Base-by-base conservation (phyloP, 2,113 vertebrate genomes). In the Enhydra lutris region DNA sequence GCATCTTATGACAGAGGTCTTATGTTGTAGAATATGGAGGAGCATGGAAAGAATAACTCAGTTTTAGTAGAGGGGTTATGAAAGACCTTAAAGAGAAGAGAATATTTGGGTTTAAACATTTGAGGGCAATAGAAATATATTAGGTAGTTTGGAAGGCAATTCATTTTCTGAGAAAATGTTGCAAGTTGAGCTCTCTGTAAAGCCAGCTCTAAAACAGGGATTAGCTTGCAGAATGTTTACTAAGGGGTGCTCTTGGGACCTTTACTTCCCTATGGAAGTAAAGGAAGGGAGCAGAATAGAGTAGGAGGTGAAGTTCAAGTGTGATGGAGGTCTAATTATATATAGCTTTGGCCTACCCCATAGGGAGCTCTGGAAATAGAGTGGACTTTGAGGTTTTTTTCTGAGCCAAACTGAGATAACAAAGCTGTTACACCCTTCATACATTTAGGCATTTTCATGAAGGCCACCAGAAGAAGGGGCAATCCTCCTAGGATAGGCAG, bases 61-160 rank as follows among this genome's bases (percentile, higher is more conserved):
- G 21, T 78, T 89, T 85, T 23, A 14, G 36, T 63, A 74, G 10
- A 61, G 4, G 2, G 3, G 3, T 59, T 82, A 81, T 63, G 13
- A 69, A 95, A 96, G 15, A 90, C 36, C 12, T 42, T 89, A 84
- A 65, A 89, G 20, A 67, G 11, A 94, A 83, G 18, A 7, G 29
- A 61, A 88, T 76, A 47, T 79, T 79, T 82, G 10, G 8, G 12
- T 55, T 94, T 20, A 88, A 74, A 52, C 21, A 69, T 73, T 67
- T 4, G 52, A 59, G 6, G 34, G 76, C 45, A 65, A 79, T 36
- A 57, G 29, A 95, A 97, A 31, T 82, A n/a, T 21, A 24, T 63
- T 55, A 76, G 3, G 55, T 88, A 45, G 21, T 67, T 24, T 82
- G n/a, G 3, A 91, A 89, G 15, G 4, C 11, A 63, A 94, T 34